Percentiles rank a stretch among this genome's conserved stretches.
Conservation (phyloP, 2,888 invertebrate genomes). For the Netelia inedita region DNA sequence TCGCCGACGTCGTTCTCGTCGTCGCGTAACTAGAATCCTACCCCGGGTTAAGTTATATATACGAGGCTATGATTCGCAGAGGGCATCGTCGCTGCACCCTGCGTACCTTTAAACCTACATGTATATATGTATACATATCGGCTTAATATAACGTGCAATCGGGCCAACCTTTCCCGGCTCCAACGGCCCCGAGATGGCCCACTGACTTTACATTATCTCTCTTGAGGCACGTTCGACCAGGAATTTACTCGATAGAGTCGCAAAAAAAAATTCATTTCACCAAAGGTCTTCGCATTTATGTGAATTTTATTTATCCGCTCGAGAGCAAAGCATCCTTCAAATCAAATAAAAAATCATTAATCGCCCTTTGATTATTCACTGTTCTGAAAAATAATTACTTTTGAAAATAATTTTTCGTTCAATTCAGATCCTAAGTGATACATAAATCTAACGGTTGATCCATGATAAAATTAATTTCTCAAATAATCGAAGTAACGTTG, state of each 20-base stretch:
- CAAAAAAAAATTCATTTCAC: no score
- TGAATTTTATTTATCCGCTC: neutral
- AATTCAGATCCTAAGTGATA: no score
- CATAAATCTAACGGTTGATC: neutral
- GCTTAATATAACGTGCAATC: neutral
- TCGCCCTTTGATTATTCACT: neutral
- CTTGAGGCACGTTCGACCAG: neutral
- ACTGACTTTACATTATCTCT: neutral
- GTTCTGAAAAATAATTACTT: neutral
- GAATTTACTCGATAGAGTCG: neutral
- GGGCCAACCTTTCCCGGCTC: neutral
- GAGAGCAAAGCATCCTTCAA: no score
- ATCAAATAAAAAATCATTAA: no score
- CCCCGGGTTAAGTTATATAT: constrained; percentile 1
- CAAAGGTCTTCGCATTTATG: neutral
- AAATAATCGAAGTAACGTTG: neutral
- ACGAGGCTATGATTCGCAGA: neutral
- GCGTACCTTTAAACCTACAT: neutral
- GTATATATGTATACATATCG: neutral
- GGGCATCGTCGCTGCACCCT: neutral
- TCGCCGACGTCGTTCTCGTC: constrained; percentile 25
- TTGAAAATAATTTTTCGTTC: no score
- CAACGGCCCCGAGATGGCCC: neutral
- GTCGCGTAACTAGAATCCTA: constrained; percentile 46
- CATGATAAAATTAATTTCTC: neutral